Conservation (phyloP, 2,113 vertebrate genomes). For the Sorex fumeus region DNA sequence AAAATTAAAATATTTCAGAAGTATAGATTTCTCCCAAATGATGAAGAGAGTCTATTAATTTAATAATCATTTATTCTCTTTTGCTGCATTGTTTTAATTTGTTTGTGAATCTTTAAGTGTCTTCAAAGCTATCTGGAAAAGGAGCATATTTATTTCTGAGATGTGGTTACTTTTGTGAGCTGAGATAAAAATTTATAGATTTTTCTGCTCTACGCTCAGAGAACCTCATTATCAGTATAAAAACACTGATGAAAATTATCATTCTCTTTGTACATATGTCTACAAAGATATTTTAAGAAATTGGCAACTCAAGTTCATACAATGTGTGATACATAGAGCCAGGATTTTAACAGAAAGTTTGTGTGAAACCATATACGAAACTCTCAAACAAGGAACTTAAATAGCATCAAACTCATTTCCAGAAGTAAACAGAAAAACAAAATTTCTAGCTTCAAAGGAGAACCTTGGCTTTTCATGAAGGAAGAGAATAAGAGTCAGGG, state of each 20-base stretch:
- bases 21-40: not conserved
- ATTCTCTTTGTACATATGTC: not conserved
- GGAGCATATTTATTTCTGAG: not conserved
- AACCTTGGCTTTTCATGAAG: not conserved
- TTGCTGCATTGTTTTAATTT: not conserved
- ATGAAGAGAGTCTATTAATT: not conserved
- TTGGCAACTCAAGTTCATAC: not conserved
- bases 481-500: not conserved
- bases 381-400: not conserved
- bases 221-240: not conserved
- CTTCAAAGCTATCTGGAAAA: not conserved
- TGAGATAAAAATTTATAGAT: not conserved
- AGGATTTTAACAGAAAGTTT: not conserved
- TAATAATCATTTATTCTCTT: not conserved
- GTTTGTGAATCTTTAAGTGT: not conserved
- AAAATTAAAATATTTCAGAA: not conserved
- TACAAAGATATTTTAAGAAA: not conserved
- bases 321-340: not conserved
- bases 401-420: not conserved
- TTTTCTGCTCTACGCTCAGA: not conserved
- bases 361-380: accelerated
- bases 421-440: not conserved
- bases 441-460: not conserved
- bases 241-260: not conserved
- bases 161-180: not conserved